These are phyloP conservation scores for Spilosoma lubricipeda DNA, from an alignment of 2,888 invertebrate genomes.

Conservation along the genomic window DNA sequence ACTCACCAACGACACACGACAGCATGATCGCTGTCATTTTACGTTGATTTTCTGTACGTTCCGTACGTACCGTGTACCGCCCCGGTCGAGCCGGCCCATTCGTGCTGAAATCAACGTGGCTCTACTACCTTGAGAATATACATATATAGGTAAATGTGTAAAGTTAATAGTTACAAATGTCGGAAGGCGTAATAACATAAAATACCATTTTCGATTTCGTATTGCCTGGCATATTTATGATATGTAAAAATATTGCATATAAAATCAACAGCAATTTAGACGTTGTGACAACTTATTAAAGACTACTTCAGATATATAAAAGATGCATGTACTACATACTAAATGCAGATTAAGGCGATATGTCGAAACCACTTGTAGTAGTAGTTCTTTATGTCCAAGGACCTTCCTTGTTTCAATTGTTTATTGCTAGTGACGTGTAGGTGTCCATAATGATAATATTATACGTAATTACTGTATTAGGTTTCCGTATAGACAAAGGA, in stretches of 20 bases:
- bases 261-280: conserved; percentile 16
- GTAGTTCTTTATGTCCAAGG: conserved; percentile 52
- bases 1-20: too few relatives aligned
- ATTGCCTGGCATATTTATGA: background rate
- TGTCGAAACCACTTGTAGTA: conserved; percentile 40
- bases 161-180: background rate
- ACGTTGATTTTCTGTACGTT: too few relatives aligned
- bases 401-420: conserved; percentile 47
- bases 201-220: background rate
- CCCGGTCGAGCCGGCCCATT: too few relatives aligned
- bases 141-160: background rate
- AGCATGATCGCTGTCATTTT: too few relatives aligned
- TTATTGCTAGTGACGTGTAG: conserved; percentile 30
- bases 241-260: background rate
- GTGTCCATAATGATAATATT: conserved; percentile 34
- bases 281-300: conserved; percentile 11
- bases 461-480: conserved; percentile 30
- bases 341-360: conserved; percentile 39
- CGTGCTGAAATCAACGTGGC: too few relatives aligned
- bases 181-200: background rate
- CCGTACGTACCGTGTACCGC: too few relatives aligned
- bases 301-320: conserved; percentile 15
- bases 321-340: conserved; percentile 24
- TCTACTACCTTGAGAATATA: too few relatives aligned
- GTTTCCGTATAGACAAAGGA: conserved; percentile 22